Conservation (phyloP, 2,113 vertebrate genomes). For the Lasiurus cinereus region DNA sequence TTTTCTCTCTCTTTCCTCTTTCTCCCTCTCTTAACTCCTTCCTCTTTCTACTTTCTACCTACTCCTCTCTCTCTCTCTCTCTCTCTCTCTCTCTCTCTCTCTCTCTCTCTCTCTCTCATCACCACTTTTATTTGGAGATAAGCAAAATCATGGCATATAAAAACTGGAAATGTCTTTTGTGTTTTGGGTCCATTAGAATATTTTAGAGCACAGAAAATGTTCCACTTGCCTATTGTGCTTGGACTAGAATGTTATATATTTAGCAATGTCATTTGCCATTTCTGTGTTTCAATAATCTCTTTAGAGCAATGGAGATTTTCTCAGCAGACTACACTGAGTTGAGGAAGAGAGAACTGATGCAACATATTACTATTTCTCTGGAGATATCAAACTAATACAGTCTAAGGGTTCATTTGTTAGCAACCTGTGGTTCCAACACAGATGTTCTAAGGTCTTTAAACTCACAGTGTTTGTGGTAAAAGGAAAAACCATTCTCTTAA, state of each 20-base stretch:
- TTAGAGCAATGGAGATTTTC: background rate
- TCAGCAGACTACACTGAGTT: background rate
- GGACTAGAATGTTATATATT: slow-evolving; percentile 64
- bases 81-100: background rate
- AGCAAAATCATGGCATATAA: slow-evolving; percentile 15
- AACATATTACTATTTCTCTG: background rate
- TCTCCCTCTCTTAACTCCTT: no score
- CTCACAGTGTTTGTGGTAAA: slow-evolving; percentile 31
- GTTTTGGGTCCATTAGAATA: slow-evolving; percentile 29
- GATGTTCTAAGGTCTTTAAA: slow-evolving; percentile 15
- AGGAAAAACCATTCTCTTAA: slow-evolving; percentile 44
- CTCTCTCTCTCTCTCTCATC: background rate
- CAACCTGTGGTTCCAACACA: slow-evolving; percentile 52
- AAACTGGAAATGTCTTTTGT: slow-evolving; percentile 43
- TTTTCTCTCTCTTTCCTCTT: no score
- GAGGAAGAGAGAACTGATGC: background rate
- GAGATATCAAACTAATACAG: background rate
- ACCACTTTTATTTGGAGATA: background rate
- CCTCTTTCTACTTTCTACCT: background rate
- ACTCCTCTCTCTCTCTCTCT: background rate
- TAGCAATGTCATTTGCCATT: background rate
- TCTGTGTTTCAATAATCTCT: slow-evolving; percentile 5
- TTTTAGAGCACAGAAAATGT: slow-evolving; percentile 36
- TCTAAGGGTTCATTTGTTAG: slow-evolving; percentile 48
- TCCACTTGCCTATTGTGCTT: slow-evolving; percentile 35